A percentile compares a stretch with the other conserved stretches of the same genome.
phyloP scores from a whole-genome alignment of 2,797 vertebrate genomes.

The Hipposideros larvatus region DNA sequence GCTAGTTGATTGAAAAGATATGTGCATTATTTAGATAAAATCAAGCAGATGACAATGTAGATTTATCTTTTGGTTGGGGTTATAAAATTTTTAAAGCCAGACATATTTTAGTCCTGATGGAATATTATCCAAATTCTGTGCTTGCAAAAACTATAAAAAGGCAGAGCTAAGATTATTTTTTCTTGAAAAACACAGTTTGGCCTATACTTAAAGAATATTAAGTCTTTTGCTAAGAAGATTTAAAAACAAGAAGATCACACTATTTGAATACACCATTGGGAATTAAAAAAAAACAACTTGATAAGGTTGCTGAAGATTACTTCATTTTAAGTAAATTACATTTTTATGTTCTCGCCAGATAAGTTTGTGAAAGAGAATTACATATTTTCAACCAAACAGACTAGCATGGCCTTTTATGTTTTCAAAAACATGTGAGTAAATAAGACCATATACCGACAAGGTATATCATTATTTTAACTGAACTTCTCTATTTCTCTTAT shows the following conservation, averaged over 20 bases:
- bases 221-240: neutral
- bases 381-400: neutral
- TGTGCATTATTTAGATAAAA: conserved; percentile 52
- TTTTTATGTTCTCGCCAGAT: neutral
- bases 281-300: neutral
- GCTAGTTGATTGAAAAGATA: neutral
- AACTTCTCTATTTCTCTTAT: neutral
- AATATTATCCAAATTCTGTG: neutral
- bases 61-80: neutral
- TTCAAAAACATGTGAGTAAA: neutral
- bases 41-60: neutral
- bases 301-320: neutral
- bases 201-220: neutral
- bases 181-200: neutral
- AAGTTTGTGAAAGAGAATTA: neutral
- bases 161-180: neutral
- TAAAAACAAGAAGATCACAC: neutral
- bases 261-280: neutral
- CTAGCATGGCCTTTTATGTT: neutral
- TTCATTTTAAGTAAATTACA: neutral
- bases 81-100: neutral
- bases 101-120: neutral
- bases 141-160: neutral
- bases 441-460: neutral
- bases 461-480: neutral